Conservation (phyloP, 2,113 vertebrate genomes). For the Gyps fulvus region DNA sequence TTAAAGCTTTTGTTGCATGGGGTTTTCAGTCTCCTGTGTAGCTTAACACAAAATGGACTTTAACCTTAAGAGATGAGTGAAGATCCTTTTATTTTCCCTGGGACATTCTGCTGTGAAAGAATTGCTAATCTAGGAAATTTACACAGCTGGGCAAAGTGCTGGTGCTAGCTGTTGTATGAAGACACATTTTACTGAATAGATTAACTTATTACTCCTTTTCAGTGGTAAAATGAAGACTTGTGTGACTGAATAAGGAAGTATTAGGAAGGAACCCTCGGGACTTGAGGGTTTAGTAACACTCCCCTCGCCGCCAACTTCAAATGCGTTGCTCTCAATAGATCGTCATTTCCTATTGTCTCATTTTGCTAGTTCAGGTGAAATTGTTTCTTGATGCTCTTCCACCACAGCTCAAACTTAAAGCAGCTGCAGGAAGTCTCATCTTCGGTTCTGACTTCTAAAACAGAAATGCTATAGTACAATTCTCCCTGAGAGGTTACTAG, state of each 20-base stretch:
- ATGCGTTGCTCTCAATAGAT: neutral
- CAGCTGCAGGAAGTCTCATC: neutral
- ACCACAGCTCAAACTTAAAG: neutral
- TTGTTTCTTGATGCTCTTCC: neutral
- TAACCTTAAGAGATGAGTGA: neutral
- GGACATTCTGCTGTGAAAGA: neutral
- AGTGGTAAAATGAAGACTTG: neutral
- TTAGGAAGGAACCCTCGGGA: neutral
- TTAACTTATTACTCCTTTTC: neutral
- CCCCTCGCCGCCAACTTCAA: neutral
- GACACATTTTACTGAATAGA: neutral
- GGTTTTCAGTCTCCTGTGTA: neutral
- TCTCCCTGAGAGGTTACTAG: neutral
- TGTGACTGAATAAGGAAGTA: neutral
- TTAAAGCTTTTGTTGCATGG: neutral
- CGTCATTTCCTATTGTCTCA: neutral
- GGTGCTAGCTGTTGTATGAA: neutral
- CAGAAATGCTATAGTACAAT: neutral
- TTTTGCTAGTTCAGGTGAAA: neutral
- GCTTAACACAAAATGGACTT: neutral
- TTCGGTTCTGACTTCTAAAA: neutral
- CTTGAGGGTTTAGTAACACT: neutral
- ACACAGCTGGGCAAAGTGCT: neutral
- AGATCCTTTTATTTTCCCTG: neutral
- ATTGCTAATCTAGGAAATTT: neutral